Evolutionary conservation across 2,797 vertebrate species (phyloP), one percentile per base, ranked within the genome.

Genomic region (Enteromius anoplus): DNA sequence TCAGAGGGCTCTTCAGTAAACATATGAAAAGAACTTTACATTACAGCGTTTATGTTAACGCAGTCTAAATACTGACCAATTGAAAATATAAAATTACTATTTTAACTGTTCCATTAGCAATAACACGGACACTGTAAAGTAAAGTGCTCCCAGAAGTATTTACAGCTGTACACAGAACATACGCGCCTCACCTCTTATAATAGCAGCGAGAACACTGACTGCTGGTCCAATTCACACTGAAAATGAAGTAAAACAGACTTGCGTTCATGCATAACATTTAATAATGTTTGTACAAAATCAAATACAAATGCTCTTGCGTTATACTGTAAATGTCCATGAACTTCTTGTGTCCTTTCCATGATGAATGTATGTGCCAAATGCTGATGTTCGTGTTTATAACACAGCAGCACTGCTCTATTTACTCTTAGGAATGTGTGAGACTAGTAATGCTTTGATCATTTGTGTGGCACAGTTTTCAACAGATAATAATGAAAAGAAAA

Each of bases 181-280:
- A 32, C 29, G 66, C 60, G 21, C 83, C 58, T 81, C 66, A 71
- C 73, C 55, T 73, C 23, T 80, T 69, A n/a, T 55, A 23, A 79
- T 69, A 75, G 71, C 85, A 84, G 83, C 32, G 45, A 58, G 45
- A 82, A 87, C 49, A 75, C 70, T 65, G 55, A 75, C 64, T 53
- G 40, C 70, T 71, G 26, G 51, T 83, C 64, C 29, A 78, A 68
- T 73, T 82, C 70, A 71, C 75, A 75, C 51, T 34, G 10, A 68
- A 88, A 86, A 85, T 86, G 68, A 87, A 87, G 85, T 75, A 88
- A 84, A 82, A 72, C 69, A 84, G 80, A 88, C 81, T 75, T 76
- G 32, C 84, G 65, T 66, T 85, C 89, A 90, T 90, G 89, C 89
- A 85, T 80, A 85, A 89, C 78, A 88, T 84, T 87, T 86, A 76